Evolutionary conservation across 2,888 invertebrate genomes (phyloP).

Genomic region (Ectobius pallidus): DNA sequence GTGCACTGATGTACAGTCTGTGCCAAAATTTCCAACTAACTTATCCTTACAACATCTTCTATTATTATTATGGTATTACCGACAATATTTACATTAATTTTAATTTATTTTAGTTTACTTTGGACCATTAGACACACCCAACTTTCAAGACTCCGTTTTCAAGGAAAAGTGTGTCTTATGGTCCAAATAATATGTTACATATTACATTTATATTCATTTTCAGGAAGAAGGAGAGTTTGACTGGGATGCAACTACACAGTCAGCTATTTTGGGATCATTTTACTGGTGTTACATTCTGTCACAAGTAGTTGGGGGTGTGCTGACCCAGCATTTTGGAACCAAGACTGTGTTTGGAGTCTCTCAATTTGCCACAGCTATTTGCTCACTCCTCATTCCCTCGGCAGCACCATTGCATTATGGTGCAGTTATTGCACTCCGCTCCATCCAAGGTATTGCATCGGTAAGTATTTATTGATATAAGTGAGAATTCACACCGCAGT

Average conservation of each 20-base stretch:
- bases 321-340: constrained; percentile 73
- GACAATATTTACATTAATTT: too few species aligned
- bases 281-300: constrained; percentile 77
- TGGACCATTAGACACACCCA: too few species aligned
- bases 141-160: too few species aligned
- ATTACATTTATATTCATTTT: too few species aligned
- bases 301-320: constrained; percentile 70
- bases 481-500: neutral
- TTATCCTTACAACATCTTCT: too few species aligned
- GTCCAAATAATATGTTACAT: too few species aligned
- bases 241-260: constrained; percentile 69
- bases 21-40: too few species aligned
- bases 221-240: constrained; percentile 63
- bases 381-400: constrained; percentile 69
- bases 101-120: too few species aligned
- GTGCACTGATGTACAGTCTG: too few species aligned
- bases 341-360: constrained; percentile 74
- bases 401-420: constrained; percentile 67
- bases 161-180: too few species aligned
- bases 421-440: constrained; percentile 65
- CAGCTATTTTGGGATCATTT: constrained; percentile 69
- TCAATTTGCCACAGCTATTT: constrained; percentile 69
- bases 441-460: constrained; percentile 72
- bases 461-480: constrained; percentile 54
- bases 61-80: too few species aligned